A percentile compares a stretch with the other conserved stretches of the same genome.
phyloP scores from a whole-genome alignment of 2,797 vertebrate species.

The Argyrosomus regius region DNA sequence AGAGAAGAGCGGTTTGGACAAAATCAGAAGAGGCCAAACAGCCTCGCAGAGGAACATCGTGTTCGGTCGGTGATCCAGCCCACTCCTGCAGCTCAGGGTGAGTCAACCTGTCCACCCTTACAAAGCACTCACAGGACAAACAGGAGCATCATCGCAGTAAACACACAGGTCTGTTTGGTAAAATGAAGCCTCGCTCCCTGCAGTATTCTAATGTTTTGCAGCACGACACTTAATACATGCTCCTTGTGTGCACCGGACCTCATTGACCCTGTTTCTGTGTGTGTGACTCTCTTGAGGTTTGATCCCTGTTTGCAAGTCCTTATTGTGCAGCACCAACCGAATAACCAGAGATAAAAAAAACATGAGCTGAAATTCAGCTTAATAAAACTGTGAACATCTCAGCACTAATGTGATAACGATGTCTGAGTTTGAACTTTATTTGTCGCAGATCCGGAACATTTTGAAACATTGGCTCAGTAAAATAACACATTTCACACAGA shows the following conservation, averaged over 20 bases:
- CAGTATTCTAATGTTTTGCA: not conserved
- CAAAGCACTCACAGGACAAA: too few species aligned
- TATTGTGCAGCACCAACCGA: not conserved
- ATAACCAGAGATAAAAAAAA: not conserved
- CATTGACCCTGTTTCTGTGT: not conserved
- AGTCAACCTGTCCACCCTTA: not conserved
- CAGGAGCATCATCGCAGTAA: too few species aligned
- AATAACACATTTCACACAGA: not conserved
- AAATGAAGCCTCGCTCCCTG: not conserved
- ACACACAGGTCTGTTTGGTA: too few species aligned
- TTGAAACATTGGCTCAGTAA: not conserved
- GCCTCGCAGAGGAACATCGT: too few species aligned
- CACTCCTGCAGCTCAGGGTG: too few species aligned
- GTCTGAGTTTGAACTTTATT: not conserved
- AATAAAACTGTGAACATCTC: not conserved
- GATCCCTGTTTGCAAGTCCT: not conserved
- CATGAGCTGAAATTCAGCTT: not conserved
- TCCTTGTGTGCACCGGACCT: not conserved
- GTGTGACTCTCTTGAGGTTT: too few species aligned
- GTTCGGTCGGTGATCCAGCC: too few species aligned
- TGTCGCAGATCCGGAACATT: not conserved
- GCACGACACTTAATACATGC: not conserved
- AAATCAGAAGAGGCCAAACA: too few species aligned
- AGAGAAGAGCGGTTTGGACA: too few species aligned
- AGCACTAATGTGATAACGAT: not conserved